phyloP scores from a whole-genome alignment of 2,888 invertebrate species.

The Rhabditoides inermis region DNA sequence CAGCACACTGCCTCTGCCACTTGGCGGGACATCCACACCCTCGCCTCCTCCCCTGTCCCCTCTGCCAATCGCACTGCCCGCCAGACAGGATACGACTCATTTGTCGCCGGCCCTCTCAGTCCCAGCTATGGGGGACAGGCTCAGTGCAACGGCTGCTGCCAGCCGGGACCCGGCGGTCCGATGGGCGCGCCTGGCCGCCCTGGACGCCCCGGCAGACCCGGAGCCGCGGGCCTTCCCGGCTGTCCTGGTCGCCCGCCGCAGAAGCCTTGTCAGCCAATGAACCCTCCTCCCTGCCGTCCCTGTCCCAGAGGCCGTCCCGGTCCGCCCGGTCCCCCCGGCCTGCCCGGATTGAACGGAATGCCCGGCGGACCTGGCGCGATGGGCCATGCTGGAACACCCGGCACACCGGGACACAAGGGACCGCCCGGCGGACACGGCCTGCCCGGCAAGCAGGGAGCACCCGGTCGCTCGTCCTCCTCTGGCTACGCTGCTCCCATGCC shows the following conservation, averaged over 20 bases:
- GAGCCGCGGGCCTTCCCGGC: too few species aligned
- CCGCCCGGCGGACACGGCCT: neutral
- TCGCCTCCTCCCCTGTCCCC: too few species aligned
- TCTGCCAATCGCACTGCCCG: slow-evolving; percentile 8
- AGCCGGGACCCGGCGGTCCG: too few species aligned
- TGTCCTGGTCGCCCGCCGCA: neutral
- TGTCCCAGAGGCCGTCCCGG: neutral
- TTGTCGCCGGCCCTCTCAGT: neutral
- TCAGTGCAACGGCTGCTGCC: too few species aligned
- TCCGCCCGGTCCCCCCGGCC: neutral
- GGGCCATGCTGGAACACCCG: too few species aligned
- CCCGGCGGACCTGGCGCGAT: too few species aligned
- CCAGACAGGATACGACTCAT: slow-evolving; percentile 2
- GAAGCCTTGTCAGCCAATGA: neutral
- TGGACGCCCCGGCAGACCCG: neutral
- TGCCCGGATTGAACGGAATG: neutral
- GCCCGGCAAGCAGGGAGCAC: too few species aligned
- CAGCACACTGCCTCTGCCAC: too few species aligned
- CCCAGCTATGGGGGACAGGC: too few species aligned
- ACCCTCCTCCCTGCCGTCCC: too few species aligned
- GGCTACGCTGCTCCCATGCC: neutral
- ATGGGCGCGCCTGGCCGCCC: neutral
- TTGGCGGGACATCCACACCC: too few species aligned
- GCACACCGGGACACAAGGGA: neutral
- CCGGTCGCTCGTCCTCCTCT: neutral